Base-by-base conservation (phyloP, 2,113 vertebrate genomes). In the Delphinapterus leucas region DNA sequence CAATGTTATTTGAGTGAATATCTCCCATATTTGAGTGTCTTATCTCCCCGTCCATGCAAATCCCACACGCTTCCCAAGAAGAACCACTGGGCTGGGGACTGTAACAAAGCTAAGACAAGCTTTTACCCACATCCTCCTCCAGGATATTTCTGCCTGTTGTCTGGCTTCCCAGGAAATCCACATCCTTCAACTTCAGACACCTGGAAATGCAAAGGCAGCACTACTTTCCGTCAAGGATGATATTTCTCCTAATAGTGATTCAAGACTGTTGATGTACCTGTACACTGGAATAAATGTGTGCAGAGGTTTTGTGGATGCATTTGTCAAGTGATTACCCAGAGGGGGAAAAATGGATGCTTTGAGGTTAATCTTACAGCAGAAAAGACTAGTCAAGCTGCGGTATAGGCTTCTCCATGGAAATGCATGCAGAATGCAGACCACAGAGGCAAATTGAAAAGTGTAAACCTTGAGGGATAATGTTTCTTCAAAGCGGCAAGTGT, bases 401-500 rank as follows among this genome's bases (percentile, higher is more conserved):
- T 88, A 3, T 82, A 47, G 81, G 85, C 55, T 98, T 92, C 87
- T 97, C 96, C 80, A 68, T 94, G 94, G 84, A 97, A 96, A 98
- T 97, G 92, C 90, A 96, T 80, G 96, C 94, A 94, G 97, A 95
- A 96, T 88, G 90, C 96, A 92, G 94, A 73, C 95, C 90, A 80
- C 31, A 11, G 81, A 97, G 77, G 84, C 88, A 97, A 96, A 97
- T 20, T 96, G 96, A 91, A 97, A 96, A 97, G 94, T 88, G 94
- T 95, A 80, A 97, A 94, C 95, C 95, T 98, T 80, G 94, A 84
- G 94, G 96, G 94, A 96, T 97, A 95, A 96, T 83, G 95, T 95
- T 96, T 96, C 95, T 98, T 98, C 97, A 97, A 95, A 98, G 96
- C 67, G 0, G 92, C 95, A 65, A 97, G 95, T 97, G 97, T 97